A percentile compares a stretch with the other conserved stretches of the same genome.
Conservation (phyloP, 2,888 invertebrate species). For the Plemyria rubiginata region DNA sequence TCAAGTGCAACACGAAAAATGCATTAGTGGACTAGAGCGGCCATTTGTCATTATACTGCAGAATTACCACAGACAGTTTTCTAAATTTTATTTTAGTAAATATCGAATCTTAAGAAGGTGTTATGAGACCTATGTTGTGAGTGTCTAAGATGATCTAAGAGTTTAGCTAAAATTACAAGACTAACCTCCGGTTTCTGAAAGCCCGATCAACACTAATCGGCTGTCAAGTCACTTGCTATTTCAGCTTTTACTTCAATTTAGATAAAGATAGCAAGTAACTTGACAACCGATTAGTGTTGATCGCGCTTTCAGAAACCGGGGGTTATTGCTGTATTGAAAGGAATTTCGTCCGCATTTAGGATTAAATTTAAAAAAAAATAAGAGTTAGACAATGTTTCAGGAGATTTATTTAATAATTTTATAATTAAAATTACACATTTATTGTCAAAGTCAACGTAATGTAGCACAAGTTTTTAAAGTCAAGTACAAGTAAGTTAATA, state of each 20-base stretch:
- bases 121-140: not conserved
- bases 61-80: conserved; percentile 17
- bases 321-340: too few species aligned
- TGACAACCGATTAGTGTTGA: too few species aligned
- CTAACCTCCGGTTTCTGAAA: too few species aligned
- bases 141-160: too few species aligned
- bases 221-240: too few species aligned
- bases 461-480: conserved; percentile 66
- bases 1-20: conserved; percentile 85
- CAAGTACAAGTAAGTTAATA: conserved; percentile 37
- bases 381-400: conserved; percentile 46
- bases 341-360: too few species aligned
- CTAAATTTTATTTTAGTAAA: not conserved
- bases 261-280: too few species aligned
- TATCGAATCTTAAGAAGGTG: too few species aligned
- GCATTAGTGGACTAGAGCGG: conserved; percentile 70
- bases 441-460: conserved; percentile 85
- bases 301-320: too few species aligned
- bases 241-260: too few species aligned
- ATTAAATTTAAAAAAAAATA: conserved; percentile 11
- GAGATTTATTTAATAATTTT: conserved; percentile 66
- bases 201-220: too few species aligned
- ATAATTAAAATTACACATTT: conserved; percentile 80
- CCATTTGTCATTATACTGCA: conserved; percentile 75
- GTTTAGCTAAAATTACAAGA: too few species aligned